Evolutionary conservation across 2,113 vertebrate species (phyloP), one percentile per base, ranked within the genome.

Genomic region (Centrocercus urophasianus): DNA sequence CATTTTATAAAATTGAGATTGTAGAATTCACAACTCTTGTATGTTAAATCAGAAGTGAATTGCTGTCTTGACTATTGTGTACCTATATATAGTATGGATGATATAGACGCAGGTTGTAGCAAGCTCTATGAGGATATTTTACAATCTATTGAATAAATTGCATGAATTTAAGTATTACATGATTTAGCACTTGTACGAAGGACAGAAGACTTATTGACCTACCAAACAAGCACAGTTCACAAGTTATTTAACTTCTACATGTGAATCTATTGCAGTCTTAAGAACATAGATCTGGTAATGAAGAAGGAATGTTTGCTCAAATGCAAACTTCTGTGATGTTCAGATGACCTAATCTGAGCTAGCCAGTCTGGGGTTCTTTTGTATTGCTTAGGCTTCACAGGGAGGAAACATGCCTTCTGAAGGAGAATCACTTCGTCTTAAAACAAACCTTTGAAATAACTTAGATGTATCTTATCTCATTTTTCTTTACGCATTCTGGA

Each of bases 181-280:
- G 4, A 48, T 69, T 77, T 86, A 88, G 20, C 52, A 57, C 72
- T 86, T 90, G 9, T n/a, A 48, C 3, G 30, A 47, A 24, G 60
- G 61, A 65, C 65, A 93, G 78, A n/a, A 78, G 75, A 13, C 83
- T 72, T 80, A 81, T 86, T 52, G 90, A 84, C 69, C 40, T 81
- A 86, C 30, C n/a, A 65, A 91, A 76, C 32, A 88, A 87, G 50
- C 36, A 81, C 2, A 43, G 22, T 86, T 92, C 83, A 40, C 45
- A 80, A 89, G 57, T 64, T 83, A 83, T 60, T 86, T 93, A 83
- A 89, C 40, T 67, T 83, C 25, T 52, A 8, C 34, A 42, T 83
- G 77, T 85, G 80, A 80, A 61, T 57, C n/a, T 60, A 50, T 65
- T 81, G 32, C 47, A 60, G 18, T 59, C 65, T 56, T 69, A 66